These are phyloP conservation scores for Tuta absoluta DNA, from an alignment of 2,888 invertebrate genomes.

Conservation along the genomic window DNA sequence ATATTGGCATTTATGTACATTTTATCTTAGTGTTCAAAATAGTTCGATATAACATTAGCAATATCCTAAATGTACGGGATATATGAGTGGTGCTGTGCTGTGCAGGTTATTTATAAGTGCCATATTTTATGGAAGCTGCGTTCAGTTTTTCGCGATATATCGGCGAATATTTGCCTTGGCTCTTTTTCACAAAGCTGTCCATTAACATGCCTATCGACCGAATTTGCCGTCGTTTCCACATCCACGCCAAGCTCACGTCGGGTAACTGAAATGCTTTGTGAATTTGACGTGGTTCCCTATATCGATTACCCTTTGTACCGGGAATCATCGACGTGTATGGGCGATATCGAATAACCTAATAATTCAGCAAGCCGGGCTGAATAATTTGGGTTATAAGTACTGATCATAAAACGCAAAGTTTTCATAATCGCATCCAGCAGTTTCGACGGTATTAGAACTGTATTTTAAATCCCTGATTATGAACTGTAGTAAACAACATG, in stretches of 20 bases:
- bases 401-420: conserved; percentile 11
- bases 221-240: conserved; percentile 15
- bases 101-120: conserved; percentile 9
- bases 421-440: conserved; percentile 15
- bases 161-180: conserved; percentile 1
- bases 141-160: conserved; percentile 9
- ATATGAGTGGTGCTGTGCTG: neutral
- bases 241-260: conserved; percentile 4
- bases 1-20: neutral
- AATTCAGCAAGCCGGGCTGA: neutral
- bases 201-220: conserved; percentile 11
- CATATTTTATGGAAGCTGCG: conserved; percentile 12
- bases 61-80: neutral
- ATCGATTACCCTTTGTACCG: conserved; percentile 23
- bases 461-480: conserved; percentile 26
- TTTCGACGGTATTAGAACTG: conserved; percentile 17
- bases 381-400: neutral
- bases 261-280: conserved; percentile 24
- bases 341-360: conserved; percentile 4
- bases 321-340: conserved; percentile 19
- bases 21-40: neutral
- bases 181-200: conserved; percentile 17
- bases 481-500: conserved; percentile 25
- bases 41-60: neutral
- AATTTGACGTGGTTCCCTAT: conserved; percentile 24